Conservation (phyloP, 2,888 invertebrate species). For the Mesodorylaimus sp. region DNA sequence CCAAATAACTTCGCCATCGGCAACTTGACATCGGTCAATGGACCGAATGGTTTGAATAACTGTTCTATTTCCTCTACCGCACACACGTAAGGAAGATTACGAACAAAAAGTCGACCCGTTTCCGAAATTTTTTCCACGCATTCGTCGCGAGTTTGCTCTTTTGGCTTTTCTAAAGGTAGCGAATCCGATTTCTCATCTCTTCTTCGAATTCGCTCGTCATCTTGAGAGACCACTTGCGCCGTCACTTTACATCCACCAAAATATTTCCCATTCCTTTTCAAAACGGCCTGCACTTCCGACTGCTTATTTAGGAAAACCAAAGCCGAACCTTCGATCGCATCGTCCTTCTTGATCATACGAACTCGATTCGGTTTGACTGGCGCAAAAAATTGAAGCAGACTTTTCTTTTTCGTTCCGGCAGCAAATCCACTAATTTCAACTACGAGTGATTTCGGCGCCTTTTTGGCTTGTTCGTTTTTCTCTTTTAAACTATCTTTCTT, state of each 20-base stretch:
- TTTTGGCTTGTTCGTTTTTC: not conserved
- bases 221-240: not conserved
- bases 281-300: slow-evolving; percentile 19
- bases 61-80: slow-evolving; percentile 64
- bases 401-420: slow-evolving; percentile 6
- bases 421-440: not conserved
- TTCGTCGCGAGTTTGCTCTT: slow-evolving; percentile 11
- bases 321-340: slow-evolving; percentile 13
- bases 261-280: slow-evolving; percentile 18
- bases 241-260: slow-evolving; percentile 22
- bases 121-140: slow-evolving; percentile 26
- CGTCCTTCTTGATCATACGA: too few species aligned
- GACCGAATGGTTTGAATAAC: slow-evolving; percentile 55
- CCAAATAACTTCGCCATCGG: too few species aligned
- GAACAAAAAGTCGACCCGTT: slow-evolving; percentile 73
- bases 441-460: not conserved
- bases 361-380: slow-evolving; percentile 21
- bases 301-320: slow-evolving; percentile 21
- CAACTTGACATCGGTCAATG: slow-evolving; percentile 63
- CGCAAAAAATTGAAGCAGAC: slow-evolving; percentile 21
- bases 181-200: too few species aligned
- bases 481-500: too few species aligned
- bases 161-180: slow-evolving; percentile 8
- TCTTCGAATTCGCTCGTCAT: slow-evolving; percentile 1
- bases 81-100: slow-evolving; percentile 69